Evolutionary conservation across 2,113 vertebrate species (phyloP).

Genomic region (Paralichthys olivaceus): DNA sequence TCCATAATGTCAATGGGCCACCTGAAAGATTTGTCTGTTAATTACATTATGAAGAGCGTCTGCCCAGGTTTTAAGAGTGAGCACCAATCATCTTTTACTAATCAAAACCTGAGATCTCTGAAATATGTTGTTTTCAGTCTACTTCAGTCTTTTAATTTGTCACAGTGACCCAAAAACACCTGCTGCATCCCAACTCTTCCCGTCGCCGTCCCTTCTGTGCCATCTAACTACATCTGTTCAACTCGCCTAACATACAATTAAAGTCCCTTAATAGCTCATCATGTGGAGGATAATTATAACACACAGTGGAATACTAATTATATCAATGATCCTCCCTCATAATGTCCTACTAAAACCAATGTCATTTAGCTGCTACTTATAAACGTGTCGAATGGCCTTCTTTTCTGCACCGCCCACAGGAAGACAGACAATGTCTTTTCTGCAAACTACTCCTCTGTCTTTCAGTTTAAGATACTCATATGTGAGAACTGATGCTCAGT

Average conservation of each 20-base stretch:
- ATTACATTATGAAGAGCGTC: not conserved
- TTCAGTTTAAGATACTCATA: no score
- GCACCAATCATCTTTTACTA: constrained; percentile 3
- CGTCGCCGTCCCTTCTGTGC: constrained; percentile 9
- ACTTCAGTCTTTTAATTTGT: constrained; percentile 22
- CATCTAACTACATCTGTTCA: constrained; percentile 54
- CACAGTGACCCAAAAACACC: constrained; percentile 5
- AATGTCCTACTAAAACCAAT: constrained; percentile 81
- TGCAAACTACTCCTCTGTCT: no score
- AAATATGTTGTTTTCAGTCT: constrained; percentile 19
- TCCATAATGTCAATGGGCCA: not conserved
- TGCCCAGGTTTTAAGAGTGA: not conserved
- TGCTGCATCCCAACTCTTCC: constrained; percentile 6
- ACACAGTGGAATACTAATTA: constrained; percentile 75
- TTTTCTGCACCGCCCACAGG: constrained; percentile 53
- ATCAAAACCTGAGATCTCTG: not conserved
- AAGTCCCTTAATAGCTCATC: constrained; percentile 68
- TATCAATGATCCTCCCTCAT: constrained; percentile 70
- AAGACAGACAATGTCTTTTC: not conserved
- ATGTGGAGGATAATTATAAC: constrained; percentile 76
- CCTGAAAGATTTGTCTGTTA: not conserved
- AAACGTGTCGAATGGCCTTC: constrained; percentile 62
- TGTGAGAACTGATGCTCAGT: no score
- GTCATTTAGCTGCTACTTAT: constrained; percentile 73
- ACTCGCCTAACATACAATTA: constrained; percentile 63